Percentiles rank a stretch among this genome's conserved stretches.
Conservation (phyloP, 2,888 invertebrate species). For the Drosophila kanekoi region DNA sequence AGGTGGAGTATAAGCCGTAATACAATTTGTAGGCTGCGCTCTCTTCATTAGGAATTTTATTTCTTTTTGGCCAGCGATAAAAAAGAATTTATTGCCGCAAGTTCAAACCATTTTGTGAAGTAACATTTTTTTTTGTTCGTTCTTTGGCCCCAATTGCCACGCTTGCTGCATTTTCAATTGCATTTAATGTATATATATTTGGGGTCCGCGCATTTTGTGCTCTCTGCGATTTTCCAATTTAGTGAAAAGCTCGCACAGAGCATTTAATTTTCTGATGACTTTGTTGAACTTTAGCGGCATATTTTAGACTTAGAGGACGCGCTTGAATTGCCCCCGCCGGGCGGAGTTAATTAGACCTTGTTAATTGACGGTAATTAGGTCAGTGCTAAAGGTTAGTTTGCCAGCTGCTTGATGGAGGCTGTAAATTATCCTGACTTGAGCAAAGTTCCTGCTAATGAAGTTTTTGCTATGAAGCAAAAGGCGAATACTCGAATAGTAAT, state of each 20-base stretch:
- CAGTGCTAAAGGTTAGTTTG: slow-evolving; percentile 12
- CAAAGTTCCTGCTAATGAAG: slow-evolving; percentile 6
- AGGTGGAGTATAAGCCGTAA: slow-evolving; percentile 18
- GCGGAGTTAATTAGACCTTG: slow-evolving; percentile 41
- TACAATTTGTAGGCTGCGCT: slow-evolving; percentile 67
- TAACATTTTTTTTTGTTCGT: slow-evolving; percentile 51
- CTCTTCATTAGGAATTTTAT: slow-evolving; percentile 67
- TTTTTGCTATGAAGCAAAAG: neutral
- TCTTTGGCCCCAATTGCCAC: slow-evolving; percentile 36
- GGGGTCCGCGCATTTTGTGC: slow-evolving; percentile 3
- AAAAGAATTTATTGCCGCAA: slow-evolving; percentile 71
- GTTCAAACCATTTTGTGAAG: slow-evolving; percentile 67
- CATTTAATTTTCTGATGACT: slow-evolving; percentile 66
- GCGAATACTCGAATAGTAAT: too few relatives aligned
- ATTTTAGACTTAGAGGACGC: slow-evolving; percentile 27
- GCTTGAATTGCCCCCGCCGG: slow-evolving; percentile 13
- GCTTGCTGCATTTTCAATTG: slow-evolving; percentile 77
- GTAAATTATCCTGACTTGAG: slow-evolving; percentile 15
- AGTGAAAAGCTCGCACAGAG: slow-evolving; percentile 25
- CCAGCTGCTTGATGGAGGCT: slow-evolving; percentile 2
- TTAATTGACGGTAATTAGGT: slow-evolving; percentile 53
- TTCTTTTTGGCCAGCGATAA: slow-evolving; percentile 38
- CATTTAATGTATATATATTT: slow-evolving; percentile 47
- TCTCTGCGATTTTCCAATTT: slow-evolving; percentile 37
- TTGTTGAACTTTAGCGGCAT: slow-evolving; percentile 44